Conservation (phyloP, 2,888 invertebrate genomes). For the Tyria jacobaeae region DNA sequence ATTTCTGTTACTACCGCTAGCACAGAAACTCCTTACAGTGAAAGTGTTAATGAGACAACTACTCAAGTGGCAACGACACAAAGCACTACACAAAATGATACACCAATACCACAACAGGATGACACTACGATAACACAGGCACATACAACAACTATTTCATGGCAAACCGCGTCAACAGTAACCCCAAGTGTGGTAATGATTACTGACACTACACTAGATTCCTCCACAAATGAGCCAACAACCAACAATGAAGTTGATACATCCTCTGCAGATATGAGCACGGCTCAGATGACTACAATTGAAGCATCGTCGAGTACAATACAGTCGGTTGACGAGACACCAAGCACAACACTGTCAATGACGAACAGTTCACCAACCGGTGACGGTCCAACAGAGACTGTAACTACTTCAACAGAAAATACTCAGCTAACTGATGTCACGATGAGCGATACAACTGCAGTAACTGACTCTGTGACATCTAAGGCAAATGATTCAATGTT, state of each 20-base stretch:
- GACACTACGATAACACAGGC: conserved; percentile 29
- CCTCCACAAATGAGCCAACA: conserved; percentile 56
- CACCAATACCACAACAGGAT: conserved; percentile 12
- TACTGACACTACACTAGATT: conserved; percentile 47
- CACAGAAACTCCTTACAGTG: conserved; percentile 31
- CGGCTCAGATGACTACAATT: conserved; percentile 34
- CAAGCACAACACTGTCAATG: conserved; percentile 27
- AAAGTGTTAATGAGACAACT: conserved; percentile 36
- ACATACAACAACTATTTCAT: conserved; percentile 7
- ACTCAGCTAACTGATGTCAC: conserved; percentile 41
- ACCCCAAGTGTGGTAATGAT: conserved; percentile 33
- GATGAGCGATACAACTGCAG: conserved; percentile 38
- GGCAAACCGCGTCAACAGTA: conserved; percentile 30
- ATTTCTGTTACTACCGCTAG: conserved; percentile 43
- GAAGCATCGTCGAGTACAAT: conserved; percentile 25
- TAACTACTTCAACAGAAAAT: conserved; percentile 29
- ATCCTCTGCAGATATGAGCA: conserved; percentile 39
- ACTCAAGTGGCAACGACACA: conserved; percentile 18
- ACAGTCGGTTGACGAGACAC: conserved; percentile 16
- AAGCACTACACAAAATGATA: conserved; percentile 10
- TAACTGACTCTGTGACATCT: conserved; percentile 45
- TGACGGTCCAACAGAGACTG: conserved; percentile 30
- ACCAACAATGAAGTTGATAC: conserved; percentile 59
- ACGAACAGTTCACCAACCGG: conserved; percentile 30
- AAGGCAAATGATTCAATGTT: conserved; percentile 54